phyloP scores from a whole-genome alignment of 2,113 vertebrate species.

The Bufo gargarizans region DNA sequence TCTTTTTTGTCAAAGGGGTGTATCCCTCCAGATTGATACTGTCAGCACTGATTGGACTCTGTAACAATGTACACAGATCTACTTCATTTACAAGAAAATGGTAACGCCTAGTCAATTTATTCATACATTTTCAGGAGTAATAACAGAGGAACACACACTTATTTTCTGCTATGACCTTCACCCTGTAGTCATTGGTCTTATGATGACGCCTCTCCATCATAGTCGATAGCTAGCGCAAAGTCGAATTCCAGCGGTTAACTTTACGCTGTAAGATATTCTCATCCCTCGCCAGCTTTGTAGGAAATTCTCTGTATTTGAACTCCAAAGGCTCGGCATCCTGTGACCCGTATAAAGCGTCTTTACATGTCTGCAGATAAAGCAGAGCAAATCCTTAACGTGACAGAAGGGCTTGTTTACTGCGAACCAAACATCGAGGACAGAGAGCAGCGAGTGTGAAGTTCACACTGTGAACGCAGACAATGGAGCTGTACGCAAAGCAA shows the following conservation, averaged over 20 bases:
- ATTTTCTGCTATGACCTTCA: background rate
- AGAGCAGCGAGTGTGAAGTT: background rate
- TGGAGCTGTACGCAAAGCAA: conserved; percentile 21
- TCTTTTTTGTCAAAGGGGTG: too few relatives aligned
- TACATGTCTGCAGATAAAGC: background rate
- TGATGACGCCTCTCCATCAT: background rate
- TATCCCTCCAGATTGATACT: too few relatives aligned
- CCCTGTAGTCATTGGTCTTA: background rate
- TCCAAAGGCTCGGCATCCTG: background rate
- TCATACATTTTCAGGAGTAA: too few relatives aligned
- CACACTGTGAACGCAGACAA: conserved; percentile 27
- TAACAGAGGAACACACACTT: too few relatives aligned
- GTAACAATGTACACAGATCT: too few relatives aligned
- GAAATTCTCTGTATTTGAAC: background rate
- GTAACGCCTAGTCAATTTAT: too few relatives aligned
- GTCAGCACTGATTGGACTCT: too few relatives aligned
- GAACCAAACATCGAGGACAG: background rate
- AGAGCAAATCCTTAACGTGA: background rate
- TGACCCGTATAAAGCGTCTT: conserved; percentile 11
- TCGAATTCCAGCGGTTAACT: too few relatives aligned
- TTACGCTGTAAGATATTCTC: background rate
- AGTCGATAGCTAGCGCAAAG: too few relatives aligned
- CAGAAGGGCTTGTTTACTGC: background rate
- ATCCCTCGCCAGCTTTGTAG: background rate
- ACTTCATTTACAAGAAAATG: too few relatives aligned